phyloP scores from a whole-genome alignment of 1,140 invertebrate species.

The Xylocopa sonorina region DNA sequence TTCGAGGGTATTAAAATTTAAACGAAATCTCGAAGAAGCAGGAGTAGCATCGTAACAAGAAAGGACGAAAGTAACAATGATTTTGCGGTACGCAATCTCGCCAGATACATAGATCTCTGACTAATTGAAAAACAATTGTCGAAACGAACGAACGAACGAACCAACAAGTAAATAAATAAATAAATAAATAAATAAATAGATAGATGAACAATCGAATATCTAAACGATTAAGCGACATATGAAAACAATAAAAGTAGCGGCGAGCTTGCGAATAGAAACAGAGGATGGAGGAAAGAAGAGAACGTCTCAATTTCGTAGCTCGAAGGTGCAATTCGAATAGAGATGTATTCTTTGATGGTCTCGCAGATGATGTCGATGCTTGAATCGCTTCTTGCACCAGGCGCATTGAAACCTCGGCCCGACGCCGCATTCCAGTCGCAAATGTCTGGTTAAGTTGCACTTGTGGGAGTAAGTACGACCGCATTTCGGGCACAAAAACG shows the following conservation, averaged over 20 bases:
- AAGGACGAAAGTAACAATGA: not conserved
- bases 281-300: too few relatives aligned
- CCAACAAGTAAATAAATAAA: not conserved
- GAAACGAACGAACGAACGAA: not conserved
- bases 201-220: conserved; percentile 13
- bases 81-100: too few relatives aligned
- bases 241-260: too few relatives aligned
- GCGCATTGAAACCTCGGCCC: conserved; percentile 82
- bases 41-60: not conserved
- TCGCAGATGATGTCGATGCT: conserved; percentile 80
- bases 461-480: conserved; percentile 78
- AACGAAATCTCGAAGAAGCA: not conserved
- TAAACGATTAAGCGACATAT: not conserved
- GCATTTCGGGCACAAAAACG: conserved; percentile 78
- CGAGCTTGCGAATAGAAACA: not conserved
- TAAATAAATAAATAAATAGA: not conserved
- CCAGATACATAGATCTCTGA: too few relatives aligned
- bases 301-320: conserved; percentile 46
- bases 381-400: conserved; percentile 80
- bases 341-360: conserved; percentile 74
- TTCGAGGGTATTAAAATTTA: not conserved
- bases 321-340: conserved; percentile 54
- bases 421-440: conserved; percentile 83
- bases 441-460: conserved; percentile 78
- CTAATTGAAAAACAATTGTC: not conserved